Base-by-base conservation (phyloP, 2,888 invertebrate genomes). In the Cerceris rybyensis region DNA sequence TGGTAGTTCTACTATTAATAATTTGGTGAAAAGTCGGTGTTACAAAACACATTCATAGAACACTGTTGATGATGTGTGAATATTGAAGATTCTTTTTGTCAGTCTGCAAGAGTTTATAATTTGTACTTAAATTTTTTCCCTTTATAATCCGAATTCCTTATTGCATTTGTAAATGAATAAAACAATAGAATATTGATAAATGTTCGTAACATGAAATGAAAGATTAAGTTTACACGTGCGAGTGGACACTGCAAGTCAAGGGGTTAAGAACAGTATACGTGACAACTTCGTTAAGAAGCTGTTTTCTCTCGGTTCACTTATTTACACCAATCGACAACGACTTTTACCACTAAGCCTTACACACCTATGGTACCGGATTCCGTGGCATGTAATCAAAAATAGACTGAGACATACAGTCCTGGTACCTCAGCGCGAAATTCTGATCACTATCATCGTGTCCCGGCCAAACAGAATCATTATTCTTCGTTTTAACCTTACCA, bases 391-490 rank as follows among this genome's bases (percentile, higher is more conserved):
- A 77, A 77, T 77, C 64, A 69, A 57, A 55, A 67, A 61, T 58
- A 50, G 50, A 67, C 63, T 64, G 68, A 28, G 69, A 72, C 74
- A 52, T 61, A 54, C 49, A 60, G 57, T 43, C 54, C 6, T 28
- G 43, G 58, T 64, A 58, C 16, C 43, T 50, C 68, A 67, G 49
- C 59, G 75, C 63, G 54, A 77, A 77, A 71, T 75, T 75, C 64
- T 54, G 76, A 77, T 77, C 69, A 68, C 42, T 77, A 77, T 77
- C 76, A 2, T 6, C 13, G 16, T n/a, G 39, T 54, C 13, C 60
- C 41, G 50, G n/a, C 46, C 55, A 41, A 68, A 57, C 55, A 58
- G 39, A 57, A 43, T 67, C 65, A 52, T 72, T 46, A 60, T 65
- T 46, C 72, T 17, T 65, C 50, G 55, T 14, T 64, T 65, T 28